Conservation (phyloP, 2,797 vertebrate genomes). For the Xenops minutus region DNA sequence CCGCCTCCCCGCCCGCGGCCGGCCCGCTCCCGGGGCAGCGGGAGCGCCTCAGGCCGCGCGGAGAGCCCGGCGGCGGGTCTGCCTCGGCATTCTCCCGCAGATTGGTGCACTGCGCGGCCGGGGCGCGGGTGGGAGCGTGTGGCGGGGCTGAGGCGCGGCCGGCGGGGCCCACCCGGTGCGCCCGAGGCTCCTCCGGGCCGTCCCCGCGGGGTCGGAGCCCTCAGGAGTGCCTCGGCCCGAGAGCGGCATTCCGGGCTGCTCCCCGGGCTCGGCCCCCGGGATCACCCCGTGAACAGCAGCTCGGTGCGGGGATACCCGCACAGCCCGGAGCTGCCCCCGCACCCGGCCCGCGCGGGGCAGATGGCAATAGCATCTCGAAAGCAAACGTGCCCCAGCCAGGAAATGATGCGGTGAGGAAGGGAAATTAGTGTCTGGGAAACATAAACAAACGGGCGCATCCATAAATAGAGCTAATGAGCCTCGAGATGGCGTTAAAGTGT, state of each 20-base stretch:
- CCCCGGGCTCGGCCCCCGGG: background rate
- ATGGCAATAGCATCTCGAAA: background rate
- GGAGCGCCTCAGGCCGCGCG: background rate
- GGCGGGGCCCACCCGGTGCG: background rate
- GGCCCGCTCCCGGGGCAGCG: too few relatives aligned
- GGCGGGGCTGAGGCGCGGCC: background rate
- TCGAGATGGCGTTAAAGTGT: background rate
- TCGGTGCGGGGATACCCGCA: background rate
- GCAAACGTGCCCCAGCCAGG: background rate
- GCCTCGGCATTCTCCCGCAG: background rate
- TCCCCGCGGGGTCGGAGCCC: background rate
- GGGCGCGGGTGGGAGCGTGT: background rate
- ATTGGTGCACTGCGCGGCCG: background rate
- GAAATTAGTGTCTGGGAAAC: background rate
- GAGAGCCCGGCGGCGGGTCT: background rate
- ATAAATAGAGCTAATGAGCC: conserved; percentile 35
- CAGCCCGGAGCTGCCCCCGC: background rate
- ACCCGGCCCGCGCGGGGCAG: background rate
- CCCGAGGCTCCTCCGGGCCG: background rate
- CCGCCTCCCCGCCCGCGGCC: background rate
- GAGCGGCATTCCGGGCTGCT: background rate
- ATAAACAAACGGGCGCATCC: conserved; percentile 2
- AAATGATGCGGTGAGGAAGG: background rate
- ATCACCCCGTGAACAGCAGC: background rate
- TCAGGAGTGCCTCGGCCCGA: background rate